phyloP scores from a whole-genome alignment of 2,888 invertebrate species.

The Drosophila suboccidentalis region DNA sequence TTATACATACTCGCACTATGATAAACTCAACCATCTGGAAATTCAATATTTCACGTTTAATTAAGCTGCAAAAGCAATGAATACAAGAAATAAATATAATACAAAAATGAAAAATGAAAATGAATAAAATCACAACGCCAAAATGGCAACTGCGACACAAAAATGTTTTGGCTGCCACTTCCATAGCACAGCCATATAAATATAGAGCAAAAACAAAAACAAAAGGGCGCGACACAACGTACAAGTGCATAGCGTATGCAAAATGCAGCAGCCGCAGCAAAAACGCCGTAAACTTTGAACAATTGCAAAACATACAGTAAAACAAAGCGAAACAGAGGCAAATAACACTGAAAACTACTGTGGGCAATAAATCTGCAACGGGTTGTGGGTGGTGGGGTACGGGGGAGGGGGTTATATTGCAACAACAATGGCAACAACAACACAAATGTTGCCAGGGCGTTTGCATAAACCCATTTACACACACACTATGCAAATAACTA shows the following conservation, averaged over 20 bases:
- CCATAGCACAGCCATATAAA: slow-evolving; percentile 50
- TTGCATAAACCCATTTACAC: slow-evolving; percentile 61
- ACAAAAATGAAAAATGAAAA: slow-evolving; percentile 21
- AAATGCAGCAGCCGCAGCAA: slow-evolving; percentile 76
- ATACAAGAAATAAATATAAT: slow-evolving; percentile 21
- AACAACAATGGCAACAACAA: slow-evolving; percentile 21
- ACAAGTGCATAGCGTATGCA: slow-evolving; percentile 64
- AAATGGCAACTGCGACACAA: slow-evolving; percentile 68
- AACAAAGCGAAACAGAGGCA: slow-evolving; percentile 57
- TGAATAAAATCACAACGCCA: slow-evolving; percentile 66
- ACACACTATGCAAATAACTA: slow-evolving; percentile 69
- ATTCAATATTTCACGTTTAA: slow-evolving; percentile 76
- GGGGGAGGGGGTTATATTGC: slow-evolving; percentile 1
- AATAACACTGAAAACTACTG: slow-evolving; percentile 69
- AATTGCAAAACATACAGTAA: slow-evolving; percentile 63
- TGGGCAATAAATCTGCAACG: slow-evolving; percentile 72
- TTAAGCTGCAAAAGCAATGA: slow-evolving; percentile 67
- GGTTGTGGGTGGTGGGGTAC: not conserved
- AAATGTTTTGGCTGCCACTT: slow-evolving; percentile 60
- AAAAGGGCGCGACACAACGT: slow-evolving; percentile 26
- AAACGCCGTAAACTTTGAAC: slow-evolving; percentile 77
- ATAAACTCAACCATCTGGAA: slow-evolving; percentile 56
- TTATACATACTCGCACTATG: slow-evolving; percentile 36
- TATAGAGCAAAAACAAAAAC: slow-evolving; percentile 62
- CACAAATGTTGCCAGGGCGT: slow-evolving; percentile 50